Base-by-base conservation (phyloP, 2,888 invertebrate species). In the Ellobium chinense region DNA sequence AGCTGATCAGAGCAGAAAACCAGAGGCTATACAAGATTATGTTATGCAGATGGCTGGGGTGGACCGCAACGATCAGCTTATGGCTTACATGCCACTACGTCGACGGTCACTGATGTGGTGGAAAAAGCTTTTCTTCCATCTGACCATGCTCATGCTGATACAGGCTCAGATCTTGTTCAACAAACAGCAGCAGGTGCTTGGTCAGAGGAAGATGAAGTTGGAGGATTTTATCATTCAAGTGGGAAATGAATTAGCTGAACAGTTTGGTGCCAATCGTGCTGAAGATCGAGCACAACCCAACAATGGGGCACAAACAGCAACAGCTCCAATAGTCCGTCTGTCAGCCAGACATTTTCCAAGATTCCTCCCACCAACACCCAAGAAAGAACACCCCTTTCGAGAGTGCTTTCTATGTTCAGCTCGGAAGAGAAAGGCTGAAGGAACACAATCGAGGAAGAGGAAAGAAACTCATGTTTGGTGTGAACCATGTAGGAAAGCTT, bases 41-140 rank as follows among this genome's bases (percentile, higher is more conserved):
- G 60, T 58, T 5, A 0, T 24, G 24, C 66, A 81, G 62, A 81
- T 78, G 81, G 66, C 60, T 12, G 81, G 81, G 7, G 78, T 82
- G 0, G 78, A 78, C 31, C 34, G 56, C 54, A 62, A 56, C 9
- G 78, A 74, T n/a, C n/a, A n/a, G n/a, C n/a, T n/a, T n/a, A n/a
- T n/a, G n/a, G n/a, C n/a, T n/a, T n/a, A n/a, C n/a, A n/a, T 68
- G 74, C 31, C 39, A 78, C 36, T 78, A n/a, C 73, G 31, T 18
- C 29, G 58, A 60, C 27, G 36, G n/a, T 60, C 73, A 1, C 24
- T 73, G 18, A 73, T 31, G 24, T 73, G 36, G 34, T 58, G 60
- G 54, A 54, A 70, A 31, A 70, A 29, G 36, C 54, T 70, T 21
- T 46, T 31, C 1, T 46, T 70, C 27, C 73, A 60, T 36, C 58